Conservation (phyloP, 2,888 invertebrate genomes). For the Coleophora flavipennella region DNA sequence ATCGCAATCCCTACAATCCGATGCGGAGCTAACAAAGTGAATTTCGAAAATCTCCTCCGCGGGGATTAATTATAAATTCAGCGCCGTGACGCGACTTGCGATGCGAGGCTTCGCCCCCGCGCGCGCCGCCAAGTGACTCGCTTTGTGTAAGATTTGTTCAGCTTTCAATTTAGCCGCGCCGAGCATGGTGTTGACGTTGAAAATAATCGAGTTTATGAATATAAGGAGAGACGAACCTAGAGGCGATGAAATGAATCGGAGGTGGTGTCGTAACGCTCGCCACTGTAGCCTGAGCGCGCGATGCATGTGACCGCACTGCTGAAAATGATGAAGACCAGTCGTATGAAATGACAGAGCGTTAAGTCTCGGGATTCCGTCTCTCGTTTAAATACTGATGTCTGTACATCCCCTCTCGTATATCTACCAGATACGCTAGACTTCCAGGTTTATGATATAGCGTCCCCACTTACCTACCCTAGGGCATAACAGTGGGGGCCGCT, state of each 20-base stretch:
- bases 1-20: too few species aligned
- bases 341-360: too few species aligned
- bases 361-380: too few species aligned
- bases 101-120: slow-evolving; percentile 19
- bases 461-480: too few species aligned
- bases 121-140: slow-evolving; percentile 6
- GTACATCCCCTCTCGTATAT: too few species aligned
- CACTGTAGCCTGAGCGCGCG: background rate
- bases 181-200: slow-evolving; percentile 1
- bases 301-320: background rate
- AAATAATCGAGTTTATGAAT: slow-evolving; percentile 1
- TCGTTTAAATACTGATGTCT: too few species aligned
- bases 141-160: slow-evolving; percentile 10
- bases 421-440: too few species aligned
- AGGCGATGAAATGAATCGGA: background rate
- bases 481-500: too few species aligned
- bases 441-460: too few species aligned
- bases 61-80: slow-evolving; percentile 33
- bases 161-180: slow-evolving; percentile 4
- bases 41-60: slow-evolving; percentile 13
- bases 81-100: slow-evolving; percentile 23
- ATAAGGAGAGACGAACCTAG: background rate
- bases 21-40: slow-evolving; percentile 1
- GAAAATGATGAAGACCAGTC: background rate
- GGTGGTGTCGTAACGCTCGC: background rate